Base-by-base conservation (phyloP, 2,113 vertebrate genomes). In the Anhinga rufa region DNA sequence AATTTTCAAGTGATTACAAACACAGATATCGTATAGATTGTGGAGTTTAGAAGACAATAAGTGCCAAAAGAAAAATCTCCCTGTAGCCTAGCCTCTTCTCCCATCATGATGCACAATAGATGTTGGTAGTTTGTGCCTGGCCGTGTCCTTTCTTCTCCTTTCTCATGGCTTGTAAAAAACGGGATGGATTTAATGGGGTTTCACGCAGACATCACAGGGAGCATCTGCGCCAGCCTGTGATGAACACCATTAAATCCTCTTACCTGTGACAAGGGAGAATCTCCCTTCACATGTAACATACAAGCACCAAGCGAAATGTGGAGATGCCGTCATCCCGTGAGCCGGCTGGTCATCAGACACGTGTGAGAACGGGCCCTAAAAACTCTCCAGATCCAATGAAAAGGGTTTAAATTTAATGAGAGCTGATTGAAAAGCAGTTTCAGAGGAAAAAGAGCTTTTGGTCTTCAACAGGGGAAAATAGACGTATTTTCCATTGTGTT, bases 1-100 rank as follows among this genome's bases (percentile, higher is more conserved):
- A 98, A 98, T 79, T 98, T 98, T 98, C 84, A 40, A 97, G 97
- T 95, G 97, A 98, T 98, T 97, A 98, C 97, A 94, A 98, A 95
- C 95, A 93, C 31, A 95, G 95, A 91, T 92, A 97, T 96, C 74
- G 88, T 85, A 95, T 97, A 71, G 95, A 96, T 96, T 95, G 96
- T 2, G 22, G 92, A 93, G 95, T 94, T 97, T 82, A 97, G 95
- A 86, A 96, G 97, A 94, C 94, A 92, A 61, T 87, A 65, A 95
- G 57, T 36, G 83, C 89, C 92, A 91, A 91, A 88, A 36, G 64
- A 81, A 54, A 42, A 95, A 93, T 81, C 81, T 85, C 87, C 90
- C 62, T 0, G 3, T 70, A 85, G 90, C 77, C 54, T 93, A 34
- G 71, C 54, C 65, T 68, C 88, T 82, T 91, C 55, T 74, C 86